phyloP scores from a whole-genome alignment of 2,888 invertebrate species.

The Lasioglossum marginatum region DNA sequence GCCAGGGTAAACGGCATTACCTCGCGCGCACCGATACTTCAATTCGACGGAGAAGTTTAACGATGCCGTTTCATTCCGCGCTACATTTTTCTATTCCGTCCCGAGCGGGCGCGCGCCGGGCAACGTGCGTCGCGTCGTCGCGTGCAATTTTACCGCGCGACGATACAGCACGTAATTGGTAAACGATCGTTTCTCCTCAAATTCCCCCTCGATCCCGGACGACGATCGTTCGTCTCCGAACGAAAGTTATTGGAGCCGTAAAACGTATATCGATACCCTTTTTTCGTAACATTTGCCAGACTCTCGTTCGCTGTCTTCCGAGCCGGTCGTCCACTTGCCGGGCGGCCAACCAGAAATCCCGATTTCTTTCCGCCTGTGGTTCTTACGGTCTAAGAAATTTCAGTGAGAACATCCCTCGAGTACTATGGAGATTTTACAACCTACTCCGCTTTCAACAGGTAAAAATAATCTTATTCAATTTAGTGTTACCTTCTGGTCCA shows the following conservation, averaged over 20 bases:
- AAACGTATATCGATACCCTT: not conserved
- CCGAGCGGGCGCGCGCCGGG: not conserved
- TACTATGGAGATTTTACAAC: too few species aligned
- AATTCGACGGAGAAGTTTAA: constrained; percentile 39
- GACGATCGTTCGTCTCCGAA: not conserved
- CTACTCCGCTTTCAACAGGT: not conserved
- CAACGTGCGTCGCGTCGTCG: not conserved
- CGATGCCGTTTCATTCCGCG: not conserved
- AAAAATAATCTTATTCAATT: not conserved
- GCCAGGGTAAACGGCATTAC: constrained; percentile 44
- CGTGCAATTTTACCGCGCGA: not conserved
- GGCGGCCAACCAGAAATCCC: not conserved
- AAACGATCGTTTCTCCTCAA: not conserved
- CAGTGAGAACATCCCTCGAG: not conserved
- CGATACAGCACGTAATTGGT: constrained; percentile 9
- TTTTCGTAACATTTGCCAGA: not conserved
- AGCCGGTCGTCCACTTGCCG: not conserved
- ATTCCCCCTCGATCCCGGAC: not conserved
- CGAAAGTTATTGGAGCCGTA: not conserved
- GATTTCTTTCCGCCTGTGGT: not conserved
- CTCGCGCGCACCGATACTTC: constrained; percentile 23
- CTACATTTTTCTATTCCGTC: not conserved
- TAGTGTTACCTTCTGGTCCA: too few species aligned
- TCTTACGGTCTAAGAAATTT: not conserved
- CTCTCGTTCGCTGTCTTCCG: not conserved